Evolutionary conservation across 2,797 vertebrate genomes (phyloP).

Genomic region (Natrix natrix): DNA sequence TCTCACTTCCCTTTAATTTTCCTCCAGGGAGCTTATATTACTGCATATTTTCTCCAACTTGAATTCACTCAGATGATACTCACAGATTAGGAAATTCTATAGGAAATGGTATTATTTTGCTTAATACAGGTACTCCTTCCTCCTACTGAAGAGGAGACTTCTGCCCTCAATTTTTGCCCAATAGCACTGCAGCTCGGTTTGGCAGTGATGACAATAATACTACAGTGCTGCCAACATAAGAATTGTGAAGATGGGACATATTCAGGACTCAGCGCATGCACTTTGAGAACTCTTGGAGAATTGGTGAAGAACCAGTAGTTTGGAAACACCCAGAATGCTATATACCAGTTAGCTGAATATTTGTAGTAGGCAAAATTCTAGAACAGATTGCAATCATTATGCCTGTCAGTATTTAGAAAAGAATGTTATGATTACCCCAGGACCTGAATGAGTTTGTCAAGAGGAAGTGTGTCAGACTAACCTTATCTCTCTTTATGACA

Average conservation of each 20-base stretch:
- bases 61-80: neutral
- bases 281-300: neutral
- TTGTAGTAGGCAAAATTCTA: neutral
- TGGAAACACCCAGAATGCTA: neutral
- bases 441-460: neutral
- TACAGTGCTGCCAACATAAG: neutral
- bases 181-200: neutral
- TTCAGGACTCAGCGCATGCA: neutral
- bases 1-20: neutral
- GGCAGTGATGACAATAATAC: neutral
- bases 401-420: neutral
- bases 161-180: neutral
- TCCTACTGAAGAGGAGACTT: neutral
- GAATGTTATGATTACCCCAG: neutral
- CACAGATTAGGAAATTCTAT: neutral
- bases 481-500: neutral
- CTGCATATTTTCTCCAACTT: neutral
- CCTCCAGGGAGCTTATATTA: neutral
- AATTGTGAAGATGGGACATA: neutral
- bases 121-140: neutral
- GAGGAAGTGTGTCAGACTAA: neutral
- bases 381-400: neutral
- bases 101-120: neutral
- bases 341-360: neutral
- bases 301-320: neutral